Conservation (phyloP, 2,888 invertebrate genomes). For the Drosophila paramelanica region DNA sequence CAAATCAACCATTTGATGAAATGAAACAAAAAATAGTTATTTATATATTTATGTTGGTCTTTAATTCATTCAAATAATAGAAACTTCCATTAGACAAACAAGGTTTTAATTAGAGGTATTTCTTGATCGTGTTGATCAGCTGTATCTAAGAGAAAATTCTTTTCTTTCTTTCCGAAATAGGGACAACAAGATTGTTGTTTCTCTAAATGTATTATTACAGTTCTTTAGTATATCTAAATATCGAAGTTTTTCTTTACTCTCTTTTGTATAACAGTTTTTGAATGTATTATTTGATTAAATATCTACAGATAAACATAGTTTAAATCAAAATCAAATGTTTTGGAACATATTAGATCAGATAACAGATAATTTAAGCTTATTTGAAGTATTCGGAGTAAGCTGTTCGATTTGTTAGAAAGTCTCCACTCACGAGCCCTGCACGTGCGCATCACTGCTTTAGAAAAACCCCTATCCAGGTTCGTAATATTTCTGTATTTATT, state of each 20-base stretch:
- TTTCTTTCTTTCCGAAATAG: too few species aligned
- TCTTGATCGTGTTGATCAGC: too few species aligned
- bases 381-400: too few species aligned
- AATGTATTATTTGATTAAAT: not conserved
- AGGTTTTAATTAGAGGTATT: too few species aligned
- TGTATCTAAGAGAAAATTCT: too few species aligned
- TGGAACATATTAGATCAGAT: not conserved
- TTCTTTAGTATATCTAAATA: too few species aligned
- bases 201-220: too few species aligned
- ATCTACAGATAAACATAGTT: not conserved
- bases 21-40: constrained; percentile 13
- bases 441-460: constrained; percentile 20
- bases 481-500: constrained; percentile 3
- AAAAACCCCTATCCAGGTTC: constrained; percentile 15
- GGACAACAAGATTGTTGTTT: too few species aligned
- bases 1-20: constrained; percentile 30
- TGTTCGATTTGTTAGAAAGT: not conserved
- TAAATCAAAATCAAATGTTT: not conserved
- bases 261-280: not conserved
- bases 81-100: too few species aligned
- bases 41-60: constrained; percentile 17
- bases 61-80: constrained; percentile 5
- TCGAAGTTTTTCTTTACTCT: too few species aligned
- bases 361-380: not conserved
- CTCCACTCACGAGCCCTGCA: constrained; percentile 14